Base-by-base conservation (phyloP, 2,888 invertebrate species). In the Philonicus albiceps region DNA sequence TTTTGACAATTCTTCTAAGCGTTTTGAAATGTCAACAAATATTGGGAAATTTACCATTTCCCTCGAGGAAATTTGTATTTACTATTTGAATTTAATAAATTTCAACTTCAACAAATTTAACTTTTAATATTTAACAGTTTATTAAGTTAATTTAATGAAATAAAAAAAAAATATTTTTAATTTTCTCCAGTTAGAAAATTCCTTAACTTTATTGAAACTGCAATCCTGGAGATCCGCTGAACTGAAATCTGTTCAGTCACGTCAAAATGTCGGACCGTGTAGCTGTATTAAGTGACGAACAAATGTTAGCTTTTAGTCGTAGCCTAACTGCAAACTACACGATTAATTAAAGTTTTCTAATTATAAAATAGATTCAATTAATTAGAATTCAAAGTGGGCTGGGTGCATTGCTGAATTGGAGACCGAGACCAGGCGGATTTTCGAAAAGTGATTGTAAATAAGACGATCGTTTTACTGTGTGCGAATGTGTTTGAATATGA, bases 231-330 rank as follows among this genome's bases (percentile, higher is more conserved):
- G 49, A 6, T 4, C 11, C 76, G 43, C 22, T 43, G 73, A 73
- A 27, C 73, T 27, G 6, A 74, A 72, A 72, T 19, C 30, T 40
- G 49, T 53, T 74, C 49, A 85, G 74, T 49, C 74, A 43, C 27
- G 40, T 74, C 73, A 85, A 85, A 85, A 85, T 85, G 85, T 85
- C 85, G 40, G 85, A 43, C 22, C 19, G 75, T 85, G 43, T 85
- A 16, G 84, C 37, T 31, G 84, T 73, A 16, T 40, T 76, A 40
- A 76, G 76, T 49, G 78, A 40, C 22, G 76, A 76, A 30, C 78
- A 78, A 78, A 30, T 49, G 30, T 49, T 49, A 78, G 78, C 5
- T 37, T 78, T 78, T 16, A 43, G 49, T 78, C 27, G 11, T 78
- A 78, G 49, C 13, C n/a, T 49, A 78, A 78, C 22, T 78, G 27